Conservation (phyloP, 1,140 invertebrate genomes). For the Scaptomyza montana region DNA sequence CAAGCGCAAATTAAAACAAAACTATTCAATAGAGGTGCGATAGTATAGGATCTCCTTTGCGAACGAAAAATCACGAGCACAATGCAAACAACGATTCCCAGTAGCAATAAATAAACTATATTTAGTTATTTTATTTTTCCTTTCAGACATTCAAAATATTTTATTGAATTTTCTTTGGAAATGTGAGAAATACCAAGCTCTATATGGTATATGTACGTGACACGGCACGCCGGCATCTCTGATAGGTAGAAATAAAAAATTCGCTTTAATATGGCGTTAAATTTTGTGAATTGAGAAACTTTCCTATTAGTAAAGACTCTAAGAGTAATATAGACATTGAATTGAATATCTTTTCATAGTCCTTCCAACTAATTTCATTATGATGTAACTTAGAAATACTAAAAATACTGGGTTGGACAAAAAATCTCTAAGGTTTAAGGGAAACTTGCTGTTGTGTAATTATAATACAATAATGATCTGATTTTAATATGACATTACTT, state of each 20-base stretch:
- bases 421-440: too few relatives aligned
- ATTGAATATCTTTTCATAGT: too few relatives aligned
- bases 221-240: background rate
- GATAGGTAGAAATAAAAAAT: background rate
- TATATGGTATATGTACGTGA: background rate
- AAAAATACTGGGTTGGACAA: too few relatives aligned
- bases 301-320: background rate
- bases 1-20: slow-evolving; percentile 20
- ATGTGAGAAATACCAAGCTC: background rate
- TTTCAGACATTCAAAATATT: background rate
- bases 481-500: background rate
- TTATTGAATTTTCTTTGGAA: background rate
- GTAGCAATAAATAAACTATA: background rate
- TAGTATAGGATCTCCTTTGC: slow-evolving; percentile 2
- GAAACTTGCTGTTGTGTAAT: background rate
- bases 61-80: background rate
- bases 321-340: too few relatives aligned
- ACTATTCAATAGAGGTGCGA: background rate
- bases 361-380: background rate
- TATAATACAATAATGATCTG: background rate
- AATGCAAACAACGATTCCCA: background rate
- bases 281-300: background rate
- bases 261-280: background rate
- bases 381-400: background rate
- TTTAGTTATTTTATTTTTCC: background rate